Conservation (phyloP, 2,113 vertebrate genomes). For the Blennius ocellaris region DNA sequence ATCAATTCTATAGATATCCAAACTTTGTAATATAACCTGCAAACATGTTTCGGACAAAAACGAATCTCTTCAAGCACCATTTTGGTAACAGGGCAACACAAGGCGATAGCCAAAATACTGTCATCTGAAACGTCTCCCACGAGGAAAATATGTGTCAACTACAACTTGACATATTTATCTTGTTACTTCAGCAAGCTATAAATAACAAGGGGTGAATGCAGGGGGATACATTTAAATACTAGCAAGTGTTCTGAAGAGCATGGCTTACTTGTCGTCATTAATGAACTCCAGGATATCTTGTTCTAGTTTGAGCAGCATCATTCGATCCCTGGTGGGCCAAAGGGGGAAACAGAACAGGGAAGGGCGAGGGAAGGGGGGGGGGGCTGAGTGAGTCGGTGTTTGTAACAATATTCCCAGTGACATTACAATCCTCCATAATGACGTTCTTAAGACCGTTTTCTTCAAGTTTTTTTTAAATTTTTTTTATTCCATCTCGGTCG, state of each 20-base stretch:
- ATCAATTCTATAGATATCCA: too few relatives aligned
- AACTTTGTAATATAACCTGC: too few relatives aligned
- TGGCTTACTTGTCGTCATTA: constrained; percentile 95
- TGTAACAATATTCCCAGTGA: constrained; percentile 1
- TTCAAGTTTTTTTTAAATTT: too few relatives aligned
- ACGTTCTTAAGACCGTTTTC: background rate
- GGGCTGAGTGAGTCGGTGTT: constrained; percentile 1
- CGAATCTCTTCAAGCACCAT: too few relatives aligned
- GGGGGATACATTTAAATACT: constrained; percentile 52
- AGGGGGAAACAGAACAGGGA: constrained; percentile 32
- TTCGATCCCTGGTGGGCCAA: constrained; percentile 90
- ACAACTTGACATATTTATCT: constrained; percentile 37
- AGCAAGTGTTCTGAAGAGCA: constrained; percentile 42
- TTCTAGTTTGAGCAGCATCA: constrained; percentile 99
- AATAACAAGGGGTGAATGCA: constrained; percentile 32
- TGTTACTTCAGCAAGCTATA: constrained; percentile 46
- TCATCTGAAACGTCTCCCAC: constrained; percentile 7
- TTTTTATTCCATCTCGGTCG: background rate
- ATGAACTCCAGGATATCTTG: constrained; percentile 99
- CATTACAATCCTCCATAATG: background rate
- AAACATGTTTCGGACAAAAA: too few relatives aligned
- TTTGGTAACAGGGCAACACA: constrained; percentile 10
- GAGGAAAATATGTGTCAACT: constrained; percentile 13
- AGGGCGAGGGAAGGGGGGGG: constrained; percentile 8
- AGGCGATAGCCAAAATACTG: constrained; percentile 4